Evolutionary conservation across 2,888 invertebrate species (phyloP), one percentile per base, ranked within the genome.

Genomic region (Clitarchus hookeri): DNA sequence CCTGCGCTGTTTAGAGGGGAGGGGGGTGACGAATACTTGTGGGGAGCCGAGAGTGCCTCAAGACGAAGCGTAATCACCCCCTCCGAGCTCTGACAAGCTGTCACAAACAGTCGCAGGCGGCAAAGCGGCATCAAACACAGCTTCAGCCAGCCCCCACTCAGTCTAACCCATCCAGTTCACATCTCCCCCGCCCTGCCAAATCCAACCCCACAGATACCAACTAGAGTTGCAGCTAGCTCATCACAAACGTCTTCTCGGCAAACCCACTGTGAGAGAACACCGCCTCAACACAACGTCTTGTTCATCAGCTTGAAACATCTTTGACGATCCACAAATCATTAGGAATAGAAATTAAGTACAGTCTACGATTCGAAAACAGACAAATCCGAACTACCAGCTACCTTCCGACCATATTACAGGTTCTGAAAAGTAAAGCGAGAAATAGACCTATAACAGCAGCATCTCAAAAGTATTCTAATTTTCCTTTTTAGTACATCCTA

Each of bases 1-100:
- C 65, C 23, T 65, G 65, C 65, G 65, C 65, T n/a, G 65, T 3
- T 8, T 2, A 19, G 23, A 2, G 65, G n/a, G 11, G 16, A 8
- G 0, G n/a, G 16, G 23, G 65, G n/a, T 6, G 65, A 65, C 23
- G 65, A 23, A 2, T 1, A 23, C n/a, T 65, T 65, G 65, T 19
- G 65, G 16, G 23, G 65, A n/a, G 23, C 16, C 65, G n/a, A 19
- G 65, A n/a, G 23, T 65, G 23, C 65, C n/a, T n/a, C 13, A 65
- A 65, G 65, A 65, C n/a, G 65, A n/a, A 65, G n/a, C n/a, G n/a
- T 65, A 65, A 65, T 65, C 65, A 65, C 65, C 65, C 65, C 65
- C 65, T 65, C 65, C 65, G 65, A 65, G 65, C 65, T n/a, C 65
- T 65, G 65, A 65, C 65, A 65, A 65, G 65, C 65, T 65, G 65